Conservation (phyloP, 1,140 invertebrate genomes). For the Colletes latitarsis region DNA sequence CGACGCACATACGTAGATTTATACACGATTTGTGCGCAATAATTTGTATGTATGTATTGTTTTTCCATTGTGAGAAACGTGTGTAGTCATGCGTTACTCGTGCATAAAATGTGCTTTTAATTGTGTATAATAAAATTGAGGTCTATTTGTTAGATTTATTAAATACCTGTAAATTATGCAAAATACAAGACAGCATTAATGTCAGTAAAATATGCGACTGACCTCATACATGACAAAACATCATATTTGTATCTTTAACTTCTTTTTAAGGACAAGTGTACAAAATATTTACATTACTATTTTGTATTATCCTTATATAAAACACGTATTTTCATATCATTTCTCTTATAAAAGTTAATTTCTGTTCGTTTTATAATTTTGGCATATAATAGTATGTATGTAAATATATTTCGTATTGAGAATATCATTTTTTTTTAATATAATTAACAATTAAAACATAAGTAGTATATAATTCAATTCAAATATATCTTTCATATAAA, state of each 20-base stretch:
- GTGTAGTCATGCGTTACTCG: conserved; percentile 26
- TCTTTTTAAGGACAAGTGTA: conserved; percentile 61
- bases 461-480: conserved; percentile 22
- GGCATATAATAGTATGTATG: conserved; percentile 3
- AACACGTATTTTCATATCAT: conserved; percentile 11
- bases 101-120: conserved; percentile 61
- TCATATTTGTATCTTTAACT: conserved; percentile 55
- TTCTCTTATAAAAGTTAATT: background rate
- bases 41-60: conserved; percentile 60
- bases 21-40: conserved; percentile 56
- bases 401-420: background rate
- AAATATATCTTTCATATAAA: conserved; percentile 27
- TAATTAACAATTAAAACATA: conserved; percentile 4
- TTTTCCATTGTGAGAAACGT: conserved; percentile 31
- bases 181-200: conserved; percentile 50
- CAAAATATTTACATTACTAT: conserved; percentile 59
- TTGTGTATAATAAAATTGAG: conserved; percentile 63
- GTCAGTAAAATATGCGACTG: conserved; percentile 41
- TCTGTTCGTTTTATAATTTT: conserved; percentile 12
- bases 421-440: conserved; percentile 7
- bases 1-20: conserved; percentile 51
- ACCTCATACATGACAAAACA: conserved; percentile 36
- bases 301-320: conserved; percentile 55
- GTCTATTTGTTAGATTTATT: conserved; percentile 56
- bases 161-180: conserved; percentile 54